Conservation (phyloP, 1,140 invertebrate genomes). For the Samia ricini region DNA sequence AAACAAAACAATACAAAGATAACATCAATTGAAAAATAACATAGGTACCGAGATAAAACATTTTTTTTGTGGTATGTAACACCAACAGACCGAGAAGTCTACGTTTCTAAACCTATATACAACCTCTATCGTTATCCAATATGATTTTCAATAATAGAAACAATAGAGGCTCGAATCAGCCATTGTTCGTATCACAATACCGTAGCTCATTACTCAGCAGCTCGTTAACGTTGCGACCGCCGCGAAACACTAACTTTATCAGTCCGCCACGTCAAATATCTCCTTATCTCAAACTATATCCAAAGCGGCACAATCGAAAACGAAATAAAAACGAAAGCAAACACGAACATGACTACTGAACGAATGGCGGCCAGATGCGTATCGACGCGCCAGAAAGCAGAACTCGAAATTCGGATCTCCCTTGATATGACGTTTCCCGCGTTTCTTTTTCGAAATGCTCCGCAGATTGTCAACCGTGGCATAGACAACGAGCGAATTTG, state of each 20-base stretch:
- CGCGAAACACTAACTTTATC: conserved; percentile 74
- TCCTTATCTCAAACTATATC: conserved; percentile 67
- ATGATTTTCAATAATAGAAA: conserved; percentile 70
- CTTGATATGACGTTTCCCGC: conserved; percentile 64
- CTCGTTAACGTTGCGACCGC: conserved; percentile 68
- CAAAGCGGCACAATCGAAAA: conserved; percentile 59
- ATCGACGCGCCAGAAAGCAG: conserved; percentile 67
- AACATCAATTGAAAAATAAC: background rate
- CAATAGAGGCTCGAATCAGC: conserved; percentile 53
- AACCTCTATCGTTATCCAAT: conserved; percentile 29
- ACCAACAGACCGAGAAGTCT: background rate
- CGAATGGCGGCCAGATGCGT: conserved; percentile 69
- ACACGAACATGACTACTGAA: conserved; percentile 36
- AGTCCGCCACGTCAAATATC: conserved; percentile 69
- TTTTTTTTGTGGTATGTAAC: background rate
- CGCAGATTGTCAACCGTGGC: conserved; percentile 67
- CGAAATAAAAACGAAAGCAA: conserved; percentile 49
- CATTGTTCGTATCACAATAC: conserved; percentile 70
- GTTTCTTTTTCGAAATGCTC: conserved; percentile 65
- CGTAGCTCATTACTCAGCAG: conserved; percentile 68
- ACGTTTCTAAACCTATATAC: background rate
- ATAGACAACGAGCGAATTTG: conserved; percentile 66
- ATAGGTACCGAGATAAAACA: background rate
- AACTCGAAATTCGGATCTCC: conserved; percentile 40
- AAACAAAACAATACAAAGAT: background rate